A percentile compares a stretch with the other conserved stretches of the same genome.
phyloP scores from a whole-genome alignment of 2,113 vertebrate genomes.

The Misgurnus mizolepis region DNA sequence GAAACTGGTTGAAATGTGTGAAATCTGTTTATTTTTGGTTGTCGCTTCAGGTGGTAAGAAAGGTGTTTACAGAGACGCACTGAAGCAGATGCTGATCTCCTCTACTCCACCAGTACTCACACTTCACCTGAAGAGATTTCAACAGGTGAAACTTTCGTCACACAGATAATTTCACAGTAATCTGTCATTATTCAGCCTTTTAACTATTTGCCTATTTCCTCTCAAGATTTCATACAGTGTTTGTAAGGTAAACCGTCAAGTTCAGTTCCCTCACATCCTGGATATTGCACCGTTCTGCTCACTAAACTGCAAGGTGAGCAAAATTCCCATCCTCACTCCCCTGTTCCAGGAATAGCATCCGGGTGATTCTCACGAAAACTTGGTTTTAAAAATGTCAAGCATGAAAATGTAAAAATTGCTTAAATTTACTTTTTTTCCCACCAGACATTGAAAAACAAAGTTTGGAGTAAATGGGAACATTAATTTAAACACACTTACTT shows the following conservation, averaged over 20 bases:
- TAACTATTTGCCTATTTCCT: slow-evolving; percentile 40
- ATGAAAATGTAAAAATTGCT: too few species aligned
- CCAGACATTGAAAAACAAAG: too few species aligned
- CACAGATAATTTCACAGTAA: too few species aligned
- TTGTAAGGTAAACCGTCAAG: slow-evolving; percentile 90
- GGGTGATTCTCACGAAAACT: too few species aligned
- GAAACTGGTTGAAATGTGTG: too few species aligned
- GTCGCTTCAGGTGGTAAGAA: slow-evolving; percentile 78
- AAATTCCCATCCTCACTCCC: not conserved
- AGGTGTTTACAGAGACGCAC: slow-evolving; percentile 87
- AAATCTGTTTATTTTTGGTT: not conserved
- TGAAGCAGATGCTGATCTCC: slow-evolving; percentile 97
- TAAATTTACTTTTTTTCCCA: too few species aligned
- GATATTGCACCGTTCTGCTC: slow-evolving; percentile 94
- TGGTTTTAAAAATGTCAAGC: too few species aligned
- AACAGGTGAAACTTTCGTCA: slow-evolving; percentile 76
- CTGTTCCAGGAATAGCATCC: too few species aligned
- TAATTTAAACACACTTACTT: too few species aligned
- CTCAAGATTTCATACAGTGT: slow-evolving; percentile 86
- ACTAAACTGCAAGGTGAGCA: slow-evolving; percentile 87
- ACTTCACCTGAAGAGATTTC: slow-evolving; percentile 96
- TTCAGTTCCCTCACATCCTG: slow-evolving; percentile 88
- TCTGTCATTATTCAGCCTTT: not conserved
- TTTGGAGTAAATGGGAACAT: too few species aligned
- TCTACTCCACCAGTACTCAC: slow-evolving; percentile 88